Conservation (phyloP, 2,113 vertebrate genomes). For the Aspidoscelis tigris region DNA sequence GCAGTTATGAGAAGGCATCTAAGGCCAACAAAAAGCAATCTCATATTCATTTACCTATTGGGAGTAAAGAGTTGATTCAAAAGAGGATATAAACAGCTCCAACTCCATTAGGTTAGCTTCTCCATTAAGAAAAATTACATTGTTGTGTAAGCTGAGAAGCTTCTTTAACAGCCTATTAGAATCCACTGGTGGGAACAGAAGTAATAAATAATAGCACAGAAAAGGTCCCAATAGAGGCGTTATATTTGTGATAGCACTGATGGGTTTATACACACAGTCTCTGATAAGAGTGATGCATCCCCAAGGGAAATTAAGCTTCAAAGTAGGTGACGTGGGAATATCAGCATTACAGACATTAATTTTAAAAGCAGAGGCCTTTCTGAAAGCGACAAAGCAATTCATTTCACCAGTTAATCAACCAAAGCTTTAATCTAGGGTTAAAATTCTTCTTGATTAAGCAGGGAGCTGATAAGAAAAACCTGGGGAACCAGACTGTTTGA, state of each 20-base stretch:
- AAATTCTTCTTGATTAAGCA: background rate
- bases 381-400: background rate
- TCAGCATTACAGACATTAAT: background rate
- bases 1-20: background rate
- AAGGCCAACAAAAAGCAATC: background rate
- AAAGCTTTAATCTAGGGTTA: constrained; percentile 15
- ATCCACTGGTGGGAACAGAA: constrained; percentile 10
- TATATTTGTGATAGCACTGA: background rate
- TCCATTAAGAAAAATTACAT: constrained; percentile 32
- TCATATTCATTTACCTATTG: background rate
- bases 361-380: constrained; percentile 1
- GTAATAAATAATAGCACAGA: constrained; percentile 24
- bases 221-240: background rate
- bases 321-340: background rate
- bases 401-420: constrained; percentile 10
- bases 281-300: background rate
- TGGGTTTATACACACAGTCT: constrained; percentile 8
- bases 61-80: background rate
- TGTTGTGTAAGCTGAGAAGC: constrained; percentile 25
- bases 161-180: constrained; percentile 33
- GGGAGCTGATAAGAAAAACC: background rate
- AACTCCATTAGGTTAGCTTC: constrained; percentile 9
- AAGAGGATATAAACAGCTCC: background rate
- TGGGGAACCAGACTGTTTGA: background rate
- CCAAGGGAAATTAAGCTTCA: constrained; percentile 25